A percentile compares a stretch with the other conserved stretches of the same genome.
Evolutionary conservation across 2,797 vertebrate genomes (phyloP).

Genomic region (Nyctibius grandis): DNA sequence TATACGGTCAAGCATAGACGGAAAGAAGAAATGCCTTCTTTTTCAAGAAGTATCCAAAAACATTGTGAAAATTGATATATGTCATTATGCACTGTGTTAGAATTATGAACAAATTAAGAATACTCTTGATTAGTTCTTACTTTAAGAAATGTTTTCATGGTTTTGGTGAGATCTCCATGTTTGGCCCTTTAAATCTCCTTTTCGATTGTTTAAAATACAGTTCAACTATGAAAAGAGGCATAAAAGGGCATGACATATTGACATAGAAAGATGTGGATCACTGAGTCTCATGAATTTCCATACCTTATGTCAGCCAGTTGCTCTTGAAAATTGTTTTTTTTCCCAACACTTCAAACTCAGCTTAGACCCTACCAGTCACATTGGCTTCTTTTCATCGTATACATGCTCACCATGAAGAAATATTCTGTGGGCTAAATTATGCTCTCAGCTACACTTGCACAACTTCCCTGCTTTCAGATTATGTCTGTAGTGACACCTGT

Average conservation of each 20-base stretch:
- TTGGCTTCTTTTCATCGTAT: not conserved
- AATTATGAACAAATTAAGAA: not conserved
- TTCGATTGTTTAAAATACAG: not conserved
- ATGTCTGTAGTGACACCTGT: not conserved
- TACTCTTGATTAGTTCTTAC: not conserved
- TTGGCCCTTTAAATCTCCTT: not conserved
- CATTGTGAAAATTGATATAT: not conserved
- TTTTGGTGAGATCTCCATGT: not conserved
- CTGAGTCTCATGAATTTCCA: not conserved
- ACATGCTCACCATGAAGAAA: not conserved
- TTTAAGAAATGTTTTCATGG: not conserved
- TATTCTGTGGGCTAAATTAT: not conserved
- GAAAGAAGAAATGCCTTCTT: not conserved
- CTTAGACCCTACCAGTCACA: not conserved
- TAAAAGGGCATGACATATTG: not conserved
- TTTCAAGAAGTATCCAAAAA: not conserved
- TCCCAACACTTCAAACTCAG: not conserved
- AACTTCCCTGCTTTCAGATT: not conserved
- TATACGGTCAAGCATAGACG: not conserved
- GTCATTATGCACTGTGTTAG: not conserved
- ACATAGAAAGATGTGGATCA: not conserved
- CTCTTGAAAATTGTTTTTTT: not conserved
- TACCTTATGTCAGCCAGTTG: not conserved
- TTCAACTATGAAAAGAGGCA: not conserved
- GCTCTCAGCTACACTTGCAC: not conserved